These are phyloP conservation scores for Cosmia trapezina DNA, from an alignment of 2,888 invertebrate species.

Conservation along the genomic window DNA sequence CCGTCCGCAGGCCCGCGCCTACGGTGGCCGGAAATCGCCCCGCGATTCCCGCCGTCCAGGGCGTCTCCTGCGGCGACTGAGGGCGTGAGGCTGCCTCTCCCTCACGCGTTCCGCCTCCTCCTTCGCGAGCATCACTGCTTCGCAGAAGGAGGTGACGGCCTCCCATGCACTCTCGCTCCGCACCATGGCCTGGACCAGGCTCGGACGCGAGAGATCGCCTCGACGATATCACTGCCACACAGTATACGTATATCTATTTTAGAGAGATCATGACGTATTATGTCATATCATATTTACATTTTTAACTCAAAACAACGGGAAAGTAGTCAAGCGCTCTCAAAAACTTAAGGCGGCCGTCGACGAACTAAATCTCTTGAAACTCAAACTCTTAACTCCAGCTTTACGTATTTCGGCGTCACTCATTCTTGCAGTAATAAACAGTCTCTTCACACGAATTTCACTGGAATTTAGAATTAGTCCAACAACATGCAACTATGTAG, in stretches of 20 bases:
- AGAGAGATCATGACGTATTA: not conserved
- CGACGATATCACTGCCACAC: too few species aligned
- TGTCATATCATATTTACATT: not conserved
- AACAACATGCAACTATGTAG: constrained; percentile 30
- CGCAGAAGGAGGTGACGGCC: too few species aligned
- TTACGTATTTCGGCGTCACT: constrained; percentile 47
- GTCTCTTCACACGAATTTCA: constrained; percentile 26
- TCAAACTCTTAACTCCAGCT: constrained; percentile 28
- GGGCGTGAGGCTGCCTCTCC: too few species aligned
- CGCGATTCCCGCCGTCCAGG: too few species aligned
- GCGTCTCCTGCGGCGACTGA: too few species aligned
- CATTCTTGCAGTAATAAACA: constrained; percentile 48
- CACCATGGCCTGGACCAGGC: too few species aligned
- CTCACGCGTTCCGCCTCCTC: too few species aligned
- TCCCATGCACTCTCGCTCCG: too few species aligned
- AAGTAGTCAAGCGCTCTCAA: constrained; percentile 32
- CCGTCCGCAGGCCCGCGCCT: too few species aligned
- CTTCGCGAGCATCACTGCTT: too few species aligned
- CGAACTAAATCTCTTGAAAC: constrained; percentile 38
- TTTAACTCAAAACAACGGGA: constrained; percentile 13
- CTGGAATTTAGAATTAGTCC: constrained; percentile 34
- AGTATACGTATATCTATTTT: not conserved
- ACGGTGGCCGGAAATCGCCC: too few species aligned
- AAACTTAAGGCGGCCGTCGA: constrained; percentile 37
- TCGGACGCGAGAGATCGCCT: too few species aligned